Evolutionary conservation across 2,113 vertebrate species (phyloP).

Genomic region (Myodes glareolus): DNA sequence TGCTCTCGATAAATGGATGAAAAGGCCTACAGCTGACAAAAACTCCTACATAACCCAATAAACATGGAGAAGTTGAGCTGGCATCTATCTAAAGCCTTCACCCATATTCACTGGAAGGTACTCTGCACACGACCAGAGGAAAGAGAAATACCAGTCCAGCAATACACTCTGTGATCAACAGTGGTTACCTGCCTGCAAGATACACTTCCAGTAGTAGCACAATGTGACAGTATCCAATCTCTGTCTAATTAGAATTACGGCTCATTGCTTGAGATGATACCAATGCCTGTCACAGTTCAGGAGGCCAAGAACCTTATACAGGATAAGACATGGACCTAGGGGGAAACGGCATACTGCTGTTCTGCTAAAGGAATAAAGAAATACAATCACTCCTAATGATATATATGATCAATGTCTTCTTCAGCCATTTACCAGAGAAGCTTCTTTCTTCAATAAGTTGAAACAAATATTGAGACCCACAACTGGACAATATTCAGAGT

Average conservation of each 20-base stretch:
- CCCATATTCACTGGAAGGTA: background rate
- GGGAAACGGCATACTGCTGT: background rate
- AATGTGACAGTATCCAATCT: background rate
- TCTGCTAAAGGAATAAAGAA: background rate
- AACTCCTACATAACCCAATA: too few relatives aligned
- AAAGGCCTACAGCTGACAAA: too few relatives aligned
- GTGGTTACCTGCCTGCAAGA: too few relatives aligned
- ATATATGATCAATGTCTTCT: background rate
- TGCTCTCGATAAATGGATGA: background rate
- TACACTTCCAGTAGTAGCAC: background rate
- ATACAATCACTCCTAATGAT: background rate
- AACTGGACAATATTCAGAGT: background rate
- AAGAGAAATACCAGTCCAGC: background rate
- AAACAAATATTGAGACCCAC: background rate
- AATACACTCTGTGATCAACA: background rate
- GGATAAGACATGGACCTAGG: too few relatives aligned
- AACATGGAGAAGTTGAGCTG: background rate
- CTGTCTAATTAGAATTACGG: background rate
- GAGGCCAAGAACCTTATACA: background rate
- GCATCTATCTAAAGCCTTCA: background rate
- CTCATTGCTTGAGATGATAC: background rate
- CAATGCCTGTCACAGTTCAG: too few relatives aligned
- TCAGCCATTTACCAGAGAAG: background rate
- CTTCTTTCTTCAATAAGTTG: background rate
- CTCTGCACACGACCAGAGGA: background rate